Evolutionary conservation across 2,888 invertebrate species (phyloP).

Genomic region (Rapana venosa): DNA sequence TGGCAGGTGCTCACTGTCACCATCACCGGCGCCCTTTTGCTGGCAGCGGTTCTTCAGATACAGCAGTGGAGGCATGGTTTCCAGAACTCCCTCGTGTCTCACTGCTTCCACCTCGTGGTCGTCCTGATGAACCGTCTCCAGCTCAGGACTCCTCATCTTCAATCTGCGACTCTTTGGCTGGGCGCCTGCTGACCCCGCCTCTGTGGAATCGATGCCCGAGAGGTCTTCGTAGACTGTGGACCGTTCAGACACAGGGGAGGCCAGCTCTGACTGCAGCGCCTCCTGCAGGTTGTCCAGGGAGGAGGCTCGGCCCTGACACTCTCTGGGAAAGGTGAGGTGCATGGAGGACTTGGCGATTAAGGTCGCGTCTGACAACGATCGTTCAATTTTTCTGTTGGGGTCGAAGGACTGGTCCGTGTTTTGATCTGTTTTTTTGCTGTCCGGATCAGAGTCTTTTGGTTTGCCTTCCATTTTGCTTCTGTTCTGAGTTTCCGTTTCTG

Average conservation of each 20-base stretch:
- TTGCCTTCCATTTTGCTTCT: not conserved
- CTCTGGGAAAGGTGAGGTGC: slow-evolving; percentile 42
- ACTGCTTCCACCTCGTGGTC: slow-evolving; percentile 49
- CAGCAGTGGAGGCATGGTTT: not conserved
- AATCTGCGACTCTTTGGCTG: slow-evolving; percentile 52
- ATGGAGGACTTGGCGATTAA: slow-evolving; percentile 49
- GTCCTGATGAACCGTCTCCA: slow-evolving; percentile 76
- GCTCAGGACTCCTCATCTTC: slow-evolving; percentile 57
- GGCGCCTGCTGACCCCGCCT: slow-evolving; percentile 54
- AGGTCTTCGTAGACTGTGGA: slow-evolving; percentile 76
- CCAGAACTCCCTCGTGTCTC: slow-evolving; percentile 8
- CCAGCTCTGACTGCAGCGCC: not conserved
- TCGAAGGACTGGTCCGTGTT: slow-evolving; percentile 47
- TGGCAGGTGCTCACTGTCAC: slow-evolving; percentile 35
- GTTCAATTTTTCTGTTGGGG: slow-evolving; percentile 69
- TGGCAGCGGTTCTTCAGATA: not conserved
- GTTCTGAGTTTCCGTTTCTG: not conserved
- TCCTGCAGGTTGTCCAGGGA: slow-evolving; percentile 48
- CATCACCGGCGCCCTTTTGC: not conserved
- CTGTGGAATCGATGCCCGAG: slow-evolving; percentile 66
- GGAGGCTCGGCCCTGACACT: slow-evolving; percentile 39
- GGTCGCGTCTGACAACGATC: slow-evolving; percentile 74
- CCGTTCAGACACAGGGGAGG: slow-evolving; percentile 69
- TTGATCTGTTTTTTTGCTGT: not conserved
- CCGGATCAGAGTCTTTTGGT: not conserved